These are phyloP conservation scores for Scytalopus superciliaris DNA, from an alignment of 2,113 vertebrate genomes.

Conservation along the genomic window DNA sequence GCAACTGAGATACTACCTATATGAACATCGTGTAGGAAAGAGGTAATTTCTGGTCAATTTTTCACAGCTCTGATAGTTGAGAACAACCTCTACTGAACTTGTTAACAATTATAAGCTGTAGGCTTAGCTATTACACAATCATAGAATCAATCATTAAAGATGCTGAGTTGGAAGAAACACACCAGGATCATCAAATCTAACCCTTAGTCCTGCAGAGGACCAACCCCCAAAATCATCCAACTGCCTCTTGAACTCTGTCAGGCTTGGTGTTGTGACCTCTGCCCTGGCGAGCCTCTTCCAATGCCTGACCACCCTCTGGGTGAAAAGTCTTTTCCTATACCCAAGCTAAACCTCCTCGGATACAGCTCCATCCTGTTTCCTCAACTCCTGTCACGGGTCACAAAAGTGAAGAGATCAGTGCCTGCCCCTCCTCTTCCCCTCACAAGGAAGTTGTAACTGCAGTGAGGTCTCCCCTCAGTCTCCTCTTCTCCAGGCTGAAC, in stretches of 20 bases:
- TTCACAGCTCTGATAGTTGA: not conserved
- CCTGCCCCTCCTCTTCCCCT: not conserved
- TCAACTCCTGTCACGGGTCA: not conserved
- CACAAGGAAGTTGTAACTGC: rapidly evolving
- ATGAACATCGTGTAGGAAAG: not conserved
- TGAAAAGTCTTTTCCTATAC: not conserved
- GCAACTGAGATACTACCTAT: not conserved
- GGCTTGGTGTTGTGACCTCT: not conserved
- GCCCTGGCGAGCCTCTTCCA: not conserved
- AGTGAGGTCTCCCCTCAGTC: not conserved
- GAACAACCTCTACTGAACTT: not conserved
- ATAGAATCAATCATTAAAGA: not conserved
- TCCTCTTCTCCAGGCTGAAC: not conserved
- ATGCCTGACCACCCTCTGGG: no score
- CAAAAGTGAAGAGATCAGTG: not conserved
- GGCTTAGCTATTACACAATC: not conserved
- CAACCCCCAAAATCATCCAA: not conserved
- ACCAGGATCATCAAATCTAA: not conserved
- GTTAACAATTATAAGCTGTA: not conserved
- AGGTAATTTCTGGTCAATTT: not conserved
- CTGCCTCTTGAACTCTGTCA: not conserved
- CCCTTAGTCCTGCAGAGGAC: not conserved
- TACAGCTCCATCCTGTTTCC: not conserved
- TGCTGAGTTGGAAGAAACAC: not conserved
- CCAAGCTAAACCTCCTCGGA: not conserved